phyloP scores from a whole-genome alignment of 2,113 vertebrate species.

The Odobenus rosmarus region DNA sequence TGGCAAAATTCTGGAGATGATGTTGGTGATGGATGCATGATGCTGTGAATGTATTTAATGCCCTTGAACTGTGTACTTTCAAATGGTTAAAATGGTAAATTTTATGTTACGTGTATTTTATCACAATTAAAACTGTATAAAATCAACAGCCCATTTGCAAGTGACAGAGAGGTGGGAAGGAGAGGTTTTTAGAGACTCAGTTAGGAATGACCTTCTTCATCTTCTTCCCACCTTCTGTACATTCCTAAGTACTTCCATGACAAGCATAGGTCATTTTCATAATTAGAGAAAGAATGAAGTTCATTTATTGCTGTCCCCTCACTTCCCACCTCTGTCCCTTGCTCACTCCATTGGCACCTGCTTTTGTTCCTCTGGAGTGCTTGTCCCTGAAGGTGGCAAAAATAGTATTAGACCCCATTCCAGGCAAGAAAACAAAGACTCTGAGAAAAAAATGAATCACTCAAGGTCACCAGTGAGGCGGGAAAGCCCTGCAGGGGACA shows the following conservation, averaged over 20 bases:
- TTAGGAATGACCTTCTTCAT: background rate
- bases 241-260: accelerated
- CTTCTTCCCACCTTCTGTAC: background rate
- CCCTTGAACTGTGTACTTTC: accelerated
- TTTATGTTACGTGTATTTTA: background rate
- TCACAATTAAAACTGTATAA: background rate
- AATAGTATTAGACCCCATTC: background rate
- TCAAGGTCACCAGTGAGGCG: background rate
- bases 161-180: background rate
- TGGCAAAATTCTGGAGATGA: background rate
- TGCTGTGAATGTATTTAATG: accelerated
- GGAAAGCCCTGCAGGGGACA: accelerated
- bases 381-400: background rate
- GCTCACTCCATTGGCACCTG: accelerated
- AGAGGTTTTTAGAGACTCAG: accelerated
- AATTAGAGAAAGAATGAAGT: background rate
- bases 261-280: background rate
- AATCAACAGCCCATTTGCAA: background rate
- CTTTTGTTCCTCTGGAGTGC: background rate
- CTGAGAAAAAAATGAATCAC: background rate
- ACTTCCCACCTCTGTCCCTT: accelerated
- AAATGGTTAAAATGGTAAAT: accelerated
- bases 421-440: background rate
- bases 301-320: accelerated
- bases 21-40: accelerated